phyloP scores from a whole-genome alignment of 2,113 vertebrate species.

The Noturus placidus region DNA sequence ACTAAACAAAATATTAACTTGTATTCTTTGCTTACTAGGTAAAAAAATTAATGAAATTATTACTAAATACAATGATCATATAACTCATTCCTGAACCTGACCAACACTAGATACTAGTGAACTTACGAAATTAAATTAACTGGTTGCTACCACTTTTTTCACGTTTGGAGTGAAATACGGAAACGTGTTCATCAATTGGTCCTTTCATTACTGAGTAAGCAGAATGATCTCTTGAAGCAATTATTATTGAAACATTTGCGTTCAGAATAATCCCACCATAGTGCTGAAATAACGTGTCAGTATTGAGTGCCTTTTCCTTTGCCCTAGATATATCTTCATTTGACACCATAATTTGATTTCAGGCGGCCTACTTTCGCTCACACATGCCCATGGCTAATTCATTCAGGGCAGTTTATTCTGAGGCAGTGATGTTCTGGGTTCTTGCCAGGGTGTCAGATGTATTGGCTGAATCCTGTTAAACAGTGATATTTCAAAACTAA shows the following conservation, averaged over 20 bases:
- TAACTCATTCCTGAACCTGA: neutral
- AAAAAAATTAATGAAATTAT: too few species aligned
- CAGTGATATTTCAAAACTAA: neutral
- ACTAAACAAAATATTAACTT: too few species aligned
- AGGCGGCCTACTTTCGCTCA: neutral
- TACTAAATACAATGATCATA: neutral
- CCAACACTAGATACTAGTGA: neutral
- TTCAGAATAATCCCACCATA: neutral
- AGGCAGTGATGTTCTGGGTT: neutral
- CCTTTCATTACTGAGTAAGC: neutral
- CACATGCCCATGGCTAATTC: neutral
- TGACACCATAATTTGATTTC: neutral
- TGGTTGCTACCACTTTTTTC: neutral
- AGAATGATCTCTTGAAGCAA: neutral
- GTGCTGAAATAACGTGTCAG: neutral
- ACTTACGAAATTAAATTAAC: neutral
- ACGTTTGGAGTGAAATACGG: neutral
- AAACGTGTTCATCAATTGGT: neutral
- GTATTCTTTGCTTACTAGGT: too few species aligned
- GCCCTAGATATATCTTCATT: neutral
- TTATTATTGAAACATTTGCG: neutral
- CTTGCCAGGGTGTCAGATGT: neutral
- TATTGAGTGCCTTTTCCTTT: neutral
- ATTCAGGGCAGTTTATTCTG: conserved; percentile 2
- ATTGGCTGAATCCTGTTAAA: neutral